Evolutionary conservation across 2,797 vertebrate genomes (phyloP).

Genomic region (Microctenopoma lineatum): DNA sequence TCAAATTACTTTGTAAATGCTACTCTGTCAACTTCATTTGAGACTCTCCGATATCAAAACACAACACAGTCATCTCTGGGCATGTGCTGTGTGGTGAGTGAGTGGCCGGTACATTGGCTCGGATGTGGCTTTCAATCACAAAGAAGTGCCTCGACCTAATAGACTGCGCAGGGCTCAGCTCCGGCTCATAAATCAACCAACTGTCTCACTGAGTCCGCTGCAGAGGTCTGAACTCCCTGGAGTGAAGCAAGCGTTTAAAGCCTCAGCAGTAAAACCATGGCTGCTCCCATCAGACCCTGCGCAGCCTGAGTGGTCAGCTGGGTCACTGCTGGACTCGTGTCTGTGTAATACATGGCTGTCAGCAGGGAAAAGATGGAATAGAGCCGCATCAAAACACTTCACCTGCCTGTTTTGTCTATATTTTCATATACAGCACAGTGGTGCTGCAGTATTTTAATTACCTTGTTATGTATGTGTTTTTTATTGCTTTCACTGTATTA

Average conservation of each 20-base stretch:
- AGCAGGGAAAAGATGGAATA: background rate
- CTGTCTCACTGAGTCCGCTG: constrained; percentile 58
- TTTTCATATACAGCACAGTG: too few relatives aligned
- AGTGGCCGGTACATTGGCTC: constrained; percentile 57
- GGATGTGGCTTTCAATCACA: constrained; percentile 74
- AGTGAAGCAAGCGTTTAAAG: constrained; percentile 63
- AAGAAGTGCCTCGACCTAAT: constrained; percentile 54
- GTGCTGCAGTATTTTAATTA: too few relatives aligned
- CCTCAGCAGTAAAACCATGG: constrained; percentile 46
- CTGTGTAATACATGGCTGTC: constrained; percentile 1
- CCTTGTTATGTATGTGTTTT: too few relatives aligned
- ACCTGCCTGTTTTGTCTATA: too few relatives aligned
- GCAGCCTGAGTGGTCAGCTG: constrained; percentile 11
- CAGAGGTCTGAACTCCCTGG: constrained; percentile 62
- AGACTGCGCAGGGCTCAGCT: constrained; percentile 45
- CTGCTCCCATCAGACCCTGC: constrained; percentile 16
- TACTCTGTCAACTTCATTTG: constrained; percentile 66
- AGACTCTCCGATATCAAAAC: constrained; percentile 61
- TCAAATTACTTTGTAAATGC: constrained; percentile 71
- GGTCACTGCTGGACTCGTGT: background rate
- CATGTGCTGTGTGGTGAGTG: constrained; percentile 58
- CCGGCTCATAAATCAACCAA: constrained; percentile 78
- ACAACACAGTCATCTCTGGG: constrained; percentile 62
- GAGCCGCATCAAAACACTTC: too few relatives aligned
- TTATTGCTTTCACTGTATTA: too few relatives aligned